Evolutionary conservation across 2,113 vertebrate species (phyloP), one percentile per base, ranked within the genome.

Genomic region (Gadus macrocephalus): DNA sequence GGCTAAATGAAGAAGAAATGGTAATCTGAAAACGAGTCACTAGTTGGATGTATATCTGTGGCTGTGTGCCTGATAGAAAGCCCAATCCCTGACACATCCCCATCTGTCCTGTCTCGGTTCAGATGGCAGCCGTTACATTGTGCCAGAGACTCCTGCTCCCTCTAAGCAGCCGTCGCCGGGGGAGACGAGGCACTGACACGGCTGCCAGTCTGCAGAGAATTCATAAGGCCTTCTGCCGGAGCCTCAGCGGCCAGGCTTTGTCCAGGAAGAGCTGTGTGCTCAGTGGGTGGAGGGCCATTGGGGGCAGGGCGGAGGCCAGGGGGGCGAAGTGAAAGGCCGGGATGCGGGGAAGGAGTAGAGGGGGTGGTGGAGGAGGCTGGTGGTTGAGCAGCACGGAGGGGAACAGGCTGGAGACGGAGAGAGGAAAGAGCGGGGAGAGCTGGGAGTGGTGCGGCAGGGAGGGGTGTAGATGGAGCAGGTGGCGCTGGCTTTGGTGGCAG

Each of bases 381-480:
- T 92, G 94, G 61, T 93, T 78, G 74, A 92, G 92, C 15, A 94
- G 80, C 62, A 95, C 87, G 4, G 93, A 93, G 11, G 92, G 93
- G 64, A 93, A 94, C 2, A 95, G 81, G 17, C 92, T 93, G n/a
- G 93, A 81, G 69, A 95, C 90, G 71, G 77, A 88, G 86, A 83
- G 77, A 58, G 77, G 89, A 0, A 93, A 71, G 17, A 95, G 76
- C 0, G 77, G 89, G 0, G 94, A 71, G 17, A 95, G 77, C 0
- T 93, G 93, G 15, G 92, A 53, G 2, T 94, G 77, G 89, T 88
- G 0, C 28, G 91, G 73, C 75, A 91, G 49, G 89, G 83, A 74
- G 88, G 16, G 87, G 74, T 25, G 65, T 80, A 64, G 91, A 86
- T 92, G 78, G 66, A 88, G 91, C 66, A 77, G 69, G 64, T 88